Conservation (phyloP, 2,113 vertebrate genomes). For the Edolisoma coerulescens region DNA sequence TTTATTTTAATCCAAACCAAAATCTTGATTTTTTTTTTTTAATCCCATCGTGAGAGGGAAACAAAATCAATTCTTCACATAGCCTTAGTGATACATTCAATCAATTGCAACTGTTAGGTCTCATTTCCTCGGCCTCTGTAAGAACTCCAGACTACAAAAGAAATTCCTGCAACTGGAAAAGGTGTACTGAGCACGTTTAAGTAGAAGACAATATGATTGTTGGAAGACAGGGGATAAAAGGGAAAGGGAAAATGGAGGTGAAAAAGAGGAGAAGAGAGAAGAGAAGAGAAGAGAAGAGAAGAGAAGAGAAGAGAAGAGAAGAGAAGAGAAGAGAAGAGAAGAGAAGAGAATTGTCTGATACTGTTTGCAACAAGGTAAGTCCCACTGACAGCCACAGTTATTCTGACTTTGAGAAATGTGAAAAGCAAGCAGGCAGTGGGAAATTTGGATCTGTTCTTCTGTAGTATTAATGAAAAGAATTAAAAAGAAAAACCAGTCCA, state of each 20-base stretch:
- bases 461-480: neutral
- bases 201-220: neutral
- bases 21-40: neutral
- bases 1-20: neutral
- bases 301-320: neutral
- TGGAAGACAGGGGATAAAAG: neutral
- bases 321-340: no score
- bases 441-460: neutral
- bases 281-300: neutral
- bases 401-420: neutral
- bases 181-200: neutral
- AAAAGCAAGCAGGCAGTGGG: neutral
- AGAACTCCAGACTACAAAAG: neutral
- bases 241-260: neutral
- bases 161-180: neutral
- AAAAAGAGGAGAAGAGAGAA: no score
- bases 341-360: neutral
- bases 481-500: neutral
- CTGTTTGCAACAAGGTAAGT: neutral
- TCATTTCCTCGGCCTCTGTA: neutral
- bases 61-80: neutral
- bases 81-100: neutral
- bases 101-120: neutral
- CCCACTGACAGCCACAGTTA: neutral
- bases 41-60: neutral